phyloP scores from a whole-genome alignment of 2,888 invertebrate species.

The Hydroisotoma schaefferi region DNA sequence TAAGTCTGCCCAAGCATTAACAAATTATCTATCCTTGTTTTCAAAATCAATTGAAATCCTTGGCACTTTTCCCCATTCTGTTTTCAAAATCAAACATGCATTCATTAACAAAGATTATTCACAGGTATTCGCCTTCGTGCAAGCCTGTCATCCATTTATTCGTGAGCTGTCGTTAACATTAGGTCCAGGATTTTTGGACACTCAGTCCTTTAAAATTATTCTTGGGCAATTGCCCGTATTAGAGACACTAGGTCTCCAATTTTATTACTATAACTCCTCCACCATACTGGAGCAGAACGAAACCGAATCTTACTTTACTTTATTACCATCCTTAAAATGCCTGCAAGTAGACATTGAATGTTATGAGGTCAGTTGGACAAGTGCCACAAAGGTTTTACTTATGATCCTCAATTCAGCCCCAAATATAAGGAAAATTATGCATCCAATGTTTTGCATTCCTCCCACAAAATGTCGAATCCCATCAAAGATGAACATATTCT shows the following conservation, averaged over 20 bases:
- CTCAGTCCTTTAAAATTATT: not conserved
- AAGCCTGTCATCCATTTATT: not conserved
- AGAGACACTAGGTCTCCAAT: conserved; percentile 1
- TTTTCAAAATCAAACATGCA: not conserved
- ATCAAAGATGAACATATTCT: conserved; percentile 3
- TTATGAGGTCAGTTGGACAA: conserved; percentile 1
- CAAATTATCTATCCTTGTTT: not conserved
- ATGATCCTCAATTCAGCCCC: not conserved
- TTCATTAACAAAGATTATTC: not conserved
- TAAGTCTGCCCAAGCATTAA: not conserved
- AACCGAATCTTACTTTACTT: not conserved
- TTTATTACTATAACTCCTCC: conserved; percentile 1
- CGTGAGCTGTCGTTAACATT: not conserved
- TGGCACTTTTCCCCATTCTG: not conserved
- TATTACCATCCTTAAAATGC: not conserved
- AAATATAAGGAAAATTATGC: not conserved
- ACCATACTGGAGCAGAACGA: not conserved
- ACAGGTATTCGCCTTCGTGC: not conserved
- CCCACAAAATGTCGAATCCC: conserved; percentile 12
- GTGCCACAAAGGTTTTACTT: not conserved
- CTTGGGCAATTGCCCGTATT: not conserved
- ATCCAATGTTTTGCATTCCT: conserved; percentile 5
- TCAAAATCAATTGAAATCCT: not conserved
- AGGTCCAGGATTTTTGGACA: not conserved
- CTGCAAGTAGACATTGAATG: conserved; percentile 3